Evolutionary conservation across 2,113 vertebrate species (phyloP).

Genomic region (Kryptolebias marmoratus): DNA sequence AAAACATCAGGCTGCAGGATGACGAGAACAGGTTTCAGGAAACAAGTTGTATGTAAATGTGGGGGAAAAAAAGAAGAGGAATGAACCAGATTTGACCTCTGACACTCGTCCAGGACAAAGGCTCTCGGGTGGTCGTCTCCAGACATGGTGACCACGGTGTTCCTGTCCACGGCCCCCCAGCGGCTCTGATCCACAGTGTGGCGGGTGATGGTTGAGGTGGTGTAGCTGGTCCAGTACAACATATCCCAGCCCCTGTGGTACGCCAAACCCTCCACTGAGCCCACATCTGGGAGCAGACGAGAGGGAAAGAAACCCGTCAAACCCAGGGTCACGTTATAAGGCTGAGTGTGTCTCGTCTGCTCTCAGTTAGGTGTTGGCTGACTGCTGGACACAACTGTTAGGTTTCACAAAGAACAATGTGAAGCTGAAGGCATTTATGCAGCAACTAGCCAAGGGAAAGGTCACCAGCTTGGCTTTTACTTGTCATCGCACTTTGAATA

Average conservation of each 20-base stretch:
- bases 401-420: slow-evolving; percentile 57
- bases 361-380: slow-evolving; percentile 46
- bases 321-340: slow-evolving; percentile 45
- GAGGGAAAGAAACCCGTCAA: slow-evolving; percentile 23
- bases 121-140: slow-evolving; percentile 95
- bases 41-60: no score
- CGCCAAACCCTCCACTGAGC: slow-evolving; percentile 94
- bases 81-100: slow-evolving; percentile 83
- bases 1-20: slow-evolving; percentile 84
- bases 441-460: slow-evolving; percentile 66
- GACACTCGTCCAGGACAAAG: slow-evolving; percentile 95
- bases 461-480: slow-evolving; percentile 52
- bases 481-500: slow-evolving; percentile 64
- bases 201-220: slow-evolving; percentile 94
- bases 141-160: slow-evolving; percentile 95
- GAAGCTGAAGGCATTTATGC: slow-evolving; percentile 60
- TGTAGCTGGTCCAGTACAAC: slow-evolving; percentile 97
- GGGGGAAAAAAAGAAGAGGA: no score
- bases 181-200: slow-evolving; percentile 94
- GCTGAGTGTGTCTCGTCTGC: slow-evolving; percentile 50
- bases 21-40: not conserved
- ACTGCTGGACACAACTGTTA: slow-evolving; percentile 54
- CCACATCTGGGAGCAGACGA: slow-evolving; percentile 83
- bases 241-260: slow-evolving; percentile 97
- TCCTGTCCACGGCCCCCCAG: slow-evolving; percentile 87